Percentiles rank a stretch among this genome's conserved stretches.
Conservation (phyloP, 2,113 vertebrate genomes). For the Proterorhinus semilunaris region DNA sequence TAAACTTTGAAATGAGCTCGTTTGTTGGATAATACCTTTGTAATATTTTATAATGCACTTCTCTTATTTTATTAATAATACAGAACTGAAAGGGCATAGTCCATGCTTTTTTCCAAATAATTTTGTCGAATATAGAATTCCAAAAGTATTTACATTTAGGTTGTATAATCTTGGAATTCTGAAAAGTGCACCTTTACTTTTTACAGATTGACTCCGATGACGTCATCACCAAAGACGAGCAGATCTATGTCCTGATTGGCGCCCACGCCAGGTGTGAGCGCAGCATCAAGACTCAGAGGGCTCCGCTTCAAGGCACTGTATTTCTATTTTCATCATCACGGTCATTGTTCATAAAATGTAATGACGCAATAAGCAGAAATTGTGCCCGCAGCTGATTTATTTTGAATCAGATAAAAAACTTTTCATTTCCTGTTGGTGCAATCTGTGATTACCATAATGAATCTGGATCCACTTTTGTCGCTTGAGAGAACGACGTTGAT, state of each 20-base stretch:
- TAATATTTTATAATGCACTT: no score
- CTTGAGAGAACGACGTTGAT: constrained; percentile 19
- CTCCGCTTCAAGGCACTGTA: constrained; percentile 73
- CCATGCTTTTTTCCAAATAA: no score
- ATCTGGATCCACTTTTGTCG: constrained; percentile 25
- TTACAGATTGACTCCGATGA: constrained; percentile 87
- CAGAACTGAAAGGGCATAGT: no score
- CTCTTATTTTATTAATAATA: no score
- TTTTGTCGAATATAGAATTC: no score
- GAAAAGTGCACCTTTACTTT: not conserved
- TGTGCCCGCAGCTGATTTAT: constrained; percentile 33
- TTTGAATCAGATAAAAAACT: constrained; percentile 41
- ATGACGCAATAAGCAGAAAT: constrained; percentile 15
- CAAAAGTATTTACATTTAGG: no score
- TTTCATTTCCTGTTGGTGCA: constrained; percentile 53
- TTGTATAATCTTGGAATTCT: no score
- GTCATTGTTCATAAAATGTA: not conserved
- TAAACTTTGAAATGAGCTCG: no score
- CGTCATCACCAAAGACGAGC: constrained; percentile 88
- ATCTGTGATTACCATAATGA: constrained; percentile 21
- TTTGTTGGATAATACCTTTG: no score
- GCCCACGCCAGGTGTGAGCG: constrained; percentile 82
- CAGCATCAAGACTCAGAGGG: constrained; percentile 73
- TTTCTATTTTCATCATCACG: not conserved
- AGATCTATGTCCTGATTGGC: constrained; percentile 86